Conservation (phyloP, 2,797 vertebrate species). For the Melanotaenia trifasciata region DNA sequence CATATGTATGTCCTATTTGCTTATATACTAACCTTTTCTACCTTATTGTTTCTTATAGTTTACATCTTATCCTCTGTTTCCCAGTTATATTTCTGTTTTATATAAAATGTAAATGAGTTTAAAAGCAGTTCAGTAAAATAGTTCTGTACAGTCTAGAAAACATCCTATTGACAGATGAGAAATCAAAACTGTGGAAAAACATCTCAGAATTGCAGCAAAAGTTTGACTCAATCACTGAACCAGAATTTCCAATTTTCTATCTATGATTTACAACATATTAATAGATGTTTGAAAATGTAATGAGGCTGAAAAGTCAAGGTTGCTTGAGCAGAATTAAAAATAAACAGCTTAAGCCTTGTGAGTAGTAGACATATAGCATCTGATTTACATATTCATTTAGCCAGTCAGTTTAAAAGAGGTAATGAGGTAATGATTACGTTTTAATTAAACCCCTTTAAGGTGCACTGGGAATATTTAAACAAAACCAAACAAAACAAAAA, state of each 20-base stretch:
- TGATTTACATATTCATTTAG: too few relatives aligned
- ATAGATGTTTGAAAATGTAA: neutral
- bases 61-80: neutral
- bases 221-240: neutral
- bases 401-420: too few relatives aligned
- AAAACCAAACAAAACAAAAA: too few relatives aligned
- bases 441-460: too few relatives aligned
- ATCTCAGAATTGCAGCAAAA: neutral
- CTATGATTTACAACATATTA: neutral
- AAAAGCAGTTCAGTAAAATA: neutral
- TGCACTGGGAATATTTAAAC: too few relatives aligned
- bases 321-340: too few relatives aligned
- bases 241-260: neutral
- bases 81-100: neutral
- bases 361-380: too few relatives aligned
- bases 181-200: neutral
- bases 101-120: neutral
- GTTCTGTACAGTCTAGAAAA: neutral
- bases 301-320: too few relatives aligned
- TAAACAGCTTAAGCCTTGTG: too few relatives aligned
- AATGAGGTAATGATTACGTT: too few relatives aligned
- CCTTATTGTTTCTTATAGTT: constrained; percentile 9
- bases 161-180: neutral
- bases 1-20: neutral
- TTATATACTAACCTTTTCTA: neutral